These are phyloP conservation scores for Syrrhaptes paradoxus DNA, from an alignment of 2,113 vertebrate genomes.

Conservation along the genomic window DNA sequence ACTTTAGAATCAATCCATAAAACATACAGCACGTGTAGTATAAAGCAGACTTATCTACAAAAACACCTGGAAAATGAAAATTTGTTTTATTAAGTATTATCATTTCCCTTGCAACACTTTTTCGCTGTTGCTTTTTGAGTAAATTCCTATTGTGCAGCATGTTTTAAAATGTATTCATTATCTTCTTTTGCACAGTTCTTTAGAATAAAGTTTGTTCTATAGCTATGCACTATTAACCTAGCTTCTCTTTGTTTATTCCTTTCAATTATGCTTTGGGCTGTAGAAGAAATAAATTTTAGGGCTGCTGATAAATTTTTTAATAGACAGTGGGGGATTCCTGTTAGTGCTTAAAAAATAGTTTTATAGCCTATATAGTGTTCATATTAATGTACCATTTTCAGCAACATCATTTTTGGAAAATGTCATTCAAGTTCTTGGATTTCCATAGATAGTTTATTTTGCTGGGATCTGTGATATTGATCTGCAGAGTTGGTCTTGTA, in stretches of 20 bases:
- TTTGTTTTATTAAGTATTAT: background rate
- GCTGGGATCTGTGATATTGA: background rate
- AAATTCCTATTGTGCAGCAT: background rate
- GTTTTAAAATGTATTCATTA: background rate
- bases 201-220: background rate
- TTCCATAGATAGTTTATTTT: background rate
- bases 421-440: background rate
- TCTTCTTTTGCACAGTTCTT: background rate
- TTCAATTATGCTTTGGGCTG: constrained; percentile 24
- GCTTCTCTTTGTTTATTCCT: constrained; percentile 14
- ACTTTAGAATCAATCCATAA: background rate
- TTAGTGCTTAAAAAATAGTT: background rate
- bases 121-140: background rate
- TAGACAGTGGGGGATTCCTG: background rate
- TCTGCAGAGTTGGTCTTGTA: background rate
- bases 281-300: background rate
- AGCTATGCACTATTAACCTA: background rate
- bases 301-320: background rate
- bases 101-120: background rate
- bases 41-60: constrained; percentile 14
- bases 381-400: background rate
- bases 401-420: background rate
- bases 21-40: background rate
- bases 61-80: constrained; percentile 25
- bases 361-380: background rate